Evolutionary conservation across 2,797 vertebrate species (phyloP).

Genomic region (Trachurus trachurus): DNA sequence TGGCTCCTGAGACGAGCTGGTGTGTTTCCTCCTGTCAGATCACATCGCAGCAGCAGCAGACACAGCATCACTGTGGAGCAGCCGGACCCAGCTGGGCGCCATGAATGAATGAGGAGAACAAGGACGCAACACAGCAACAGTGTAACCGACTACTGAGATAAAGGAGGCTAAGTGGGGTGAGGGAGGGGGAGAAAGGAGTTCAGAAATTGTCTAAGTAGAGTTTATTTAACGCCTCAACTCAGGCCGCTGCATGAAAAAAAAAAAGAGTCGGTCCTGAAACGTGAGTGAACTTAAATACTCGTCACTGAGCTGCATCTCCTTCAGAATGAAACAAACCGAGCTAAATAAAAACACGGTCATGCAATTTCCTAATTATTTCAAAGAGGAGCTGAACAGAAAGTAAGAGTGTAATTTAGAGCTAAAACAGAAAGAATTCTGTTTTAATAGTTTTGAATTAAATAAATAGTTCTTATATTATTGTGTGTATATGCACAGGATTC

Average conservation of each 20-base stretch:
- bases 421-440: too few species aligned
- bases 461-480: too few species aligned
- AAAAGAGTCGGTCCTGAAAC: background rate
- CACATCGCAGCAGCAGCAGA: constrained; percentile 39
- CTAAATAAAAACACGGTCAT: background rate
- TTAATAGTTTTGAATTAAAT: too few species aligned
- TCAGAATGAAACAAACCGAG: background rate
- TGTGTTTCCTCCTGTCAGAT: constrained; percentile 29
- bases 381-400: too few species aligned
- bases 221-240: constrained; percentile 9
- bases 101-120: constrained; percentile 53
- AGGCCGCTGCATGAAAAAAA: background rate
- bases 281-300: background rate
- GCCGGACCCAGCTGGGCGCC: constrained; percentile 52
- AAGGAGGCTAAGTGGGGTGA: constrained; percentile 18
- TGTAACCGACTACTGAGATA: constrained; percentile 3
- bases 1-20: background rate
- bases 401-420: background rate
- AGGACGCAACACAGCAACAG: constrained; percentile 25
- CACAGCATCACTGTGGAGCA: constrained; percentile 50
- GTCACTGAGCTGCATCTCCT: background rate
- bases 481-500: too few species aligned
- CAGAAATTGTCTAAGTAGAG: constrained; percentile 26
- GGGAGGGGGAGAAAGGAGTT: too few species aligned
- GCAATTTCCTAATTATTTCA: background rate